phyloP scores from a whole-genome alignment of 2,113 vertebrate species.

The Bos taurus region ARS-UCD2.0 NC_037340.1:2451501-2452000 shows the following conservation, averaged over 20 bases:
- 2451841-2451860: neutral
- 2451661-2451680: neutral
- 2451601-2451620: neutral
- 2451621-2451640: neutral
- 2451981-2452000: neutral
- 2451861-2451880: neutral
- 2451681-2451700: neutral
- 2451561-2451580: neutral
- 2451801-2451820: neutral
- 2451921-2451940: neutral
- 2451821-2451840: neutral
- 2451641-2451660: neutral
- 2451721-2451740: neutral
- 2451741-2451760: neutral
- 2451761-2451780: neutral
- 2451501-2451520: neutral
- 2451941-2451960: neutral
- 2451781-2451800: neutral
- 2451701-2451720: neutral
- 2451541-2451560: neutral
- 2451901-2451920: neutral
- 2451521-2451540: neutral
- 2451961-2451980: neutral
- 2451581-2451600: neutral
- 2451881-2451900: neutral